Base-by-base conservation (phyloP, 2,888 invertebrate genomes). In the Nysson spinosus region DNA sequence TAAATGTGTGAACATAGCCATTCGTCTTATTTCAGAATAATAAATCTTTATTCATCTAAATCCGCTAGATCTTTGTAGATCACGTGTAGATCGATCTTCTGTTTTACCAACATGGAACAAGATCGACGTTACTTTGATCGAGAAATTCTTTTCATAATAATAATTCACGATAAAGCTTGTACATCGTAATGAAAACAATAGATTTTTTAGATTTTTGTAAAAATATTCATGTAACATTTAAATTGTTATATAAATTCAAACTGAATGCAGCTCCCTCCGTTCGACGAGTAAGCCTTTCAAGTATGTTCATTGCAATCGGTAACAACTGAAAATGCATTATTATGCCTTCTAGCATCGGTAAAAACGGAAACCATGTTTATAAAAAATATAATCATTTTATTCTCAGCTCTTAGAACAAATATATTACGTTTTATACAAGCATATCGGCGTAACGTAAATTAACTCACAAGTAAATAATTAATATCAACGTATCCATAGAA, bases 301-400 rank as follows among this genome's bases (percentile, higher is more conserved):
- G 17, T n/a, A 2, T 3, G 9, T n/a, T n/a, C 5, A 11, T 11
- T 9, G 11, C 19, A n/a, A 43, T 57, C 30, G 57, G 37, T 50
- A 57, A 56, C 7, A 30, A 11, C 28, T 17, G 57, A 37, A 28
- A 57, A 35, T 49, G 14, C 28, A 17, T 16, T 49, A 32, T 20
- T 42, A 7, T 9, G 6, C 9, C 4, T 5, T 14, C 11, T 44
- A 16, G 24, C 39, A 30, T 24, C 28, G 32, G 28, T 26, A 14
- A 16, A 16, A 14, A 17, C 32, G 24, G 24, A 11, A 37, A 42
- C 26, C 11, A n/a, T n/a, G 4, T n/a, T 11, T n/a, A 30, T 11
- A 9, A 7, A 30, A 4, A 9, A 1, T 1, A 9, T 7, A 1
- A n/a, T 30, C 6, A 30, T n/a, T 30, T 2, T 4, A 30, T 4